Evolutionary conservation across 2,113 vertebrate genomes (phyloP), one percentile per base, ranked within the genome.

Genomic region (Cyanoliseus patagonus): DNA sequence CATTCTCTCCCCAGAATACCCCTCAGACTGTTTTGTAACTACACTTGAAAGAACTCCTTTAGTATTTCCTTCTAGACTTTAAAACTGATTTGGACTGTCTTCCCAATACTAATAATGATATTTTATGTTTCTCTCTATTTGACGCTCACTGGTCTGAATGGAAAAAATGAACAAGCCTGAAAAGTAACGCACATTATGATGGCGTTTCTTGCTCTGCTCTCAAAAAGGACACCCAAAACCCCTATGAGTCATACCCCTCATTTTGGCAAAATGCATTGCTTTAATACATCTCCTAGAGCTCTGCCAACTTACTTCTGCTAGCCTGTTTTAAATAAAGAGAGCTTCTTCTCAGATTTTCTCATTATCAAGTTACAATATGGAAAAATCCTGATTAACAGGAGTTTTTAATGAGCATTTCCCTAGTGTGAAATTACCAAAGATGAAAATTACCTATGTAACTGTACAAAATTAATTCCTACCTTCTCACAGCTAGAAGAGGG

Each of bases 191-290:
- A 52, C 12, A 17, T 51, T 59, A 30, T 9, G 7, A 75, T 7
- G 6, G 42, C 15, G 16, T n/a, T 90, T 53, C 35, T 90, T 51
- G 12, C 33, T 57, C 35, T 69, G 41, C 42, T 84, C 66, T 63
- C 28, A 44, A n/a, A 44, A 69, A 76, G 70, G 27, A 23, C 12
- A 27, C 11, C 11, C 3, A 23, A 49, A 18, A 8, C 10, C 46
- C 10, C 22, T 19, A 9, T 13, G 10, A 30, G 17, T 31, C 46
- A 75, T 6, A 72, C 4, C 3, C 0, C 0, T 57, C 37, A 68
- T 28, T 67, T 68, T 63, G 37, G n/a, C 44, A 68, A 72, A 92
- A 67, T 24, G 24, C 18, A 22, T 15, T 47, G 19, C 22, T 49
- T 83, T 57, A 75, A 57, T 8, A 49, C 52, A 49, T 41, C 69